Evolutionary conservation across 2,888 invertebrate species (phyloP).

Genomic region (Dinocampus coccinellae): DNA sequence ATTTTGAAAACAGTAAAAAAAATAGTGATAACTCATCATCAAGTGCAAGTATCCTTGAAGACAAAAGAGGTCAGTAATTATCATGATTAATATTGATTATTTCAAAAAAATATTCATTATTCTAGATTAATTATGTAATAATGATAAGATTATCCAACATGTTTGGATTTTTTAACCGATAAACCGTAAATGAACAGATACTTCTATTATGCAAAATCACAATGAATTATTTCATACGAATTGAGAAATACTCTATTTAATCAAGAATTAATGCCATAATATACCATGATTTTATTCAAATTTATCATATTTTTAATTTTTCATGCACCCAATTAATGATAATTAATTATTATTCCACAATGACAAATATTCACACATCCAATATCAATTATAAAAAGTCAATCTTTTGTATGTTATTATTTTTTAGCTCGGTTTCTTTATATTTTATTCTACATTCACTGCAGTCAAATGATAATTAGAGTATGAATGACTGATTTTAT

Average conservation of each 20-base stretch:
- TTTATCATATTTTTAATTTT: too few relatives aligned
- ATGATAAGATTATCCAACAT: too few relatives aligned
- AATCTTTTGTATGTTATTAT: background rate
- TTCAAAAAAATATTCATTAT: background rate
- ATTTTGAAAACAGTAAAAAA: conserved; percentile 12
- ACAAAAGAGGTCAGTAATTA: conserved; percentile 35
- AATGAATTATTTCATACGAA: background rate
- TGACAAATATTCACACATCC: too few relatives aligned
- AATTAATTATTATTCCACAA: too few relatives aligned
- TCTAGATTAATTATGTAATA: too few relatives aligned
- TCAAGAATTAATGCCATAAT: too few relatives aligned
- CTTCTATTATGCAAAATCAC: background rate
- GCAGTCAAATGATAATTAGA: background rate
- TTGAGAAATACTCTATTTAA: too few relatives aligned
- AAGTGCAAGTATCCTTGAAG: background rate
- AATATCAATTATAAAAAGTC: background rate
- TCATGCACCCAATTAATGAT: too few relatives aligned
- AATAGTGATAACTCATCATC: conserved; percentile 23
- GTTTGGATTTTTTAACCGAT: background rate
- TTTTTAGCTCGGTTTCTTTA: background rate
- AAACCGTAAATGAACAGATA: background rate
- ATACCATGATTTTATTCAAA: too few relatives aligned
- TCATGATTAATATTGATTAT: background rate
- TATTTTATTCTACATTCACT: background rate
- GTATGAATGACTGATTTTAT: background rate